A percentile compares a stretch with the other conserved stretches of the same genome.
Conservation (phyloP, 2,113 vertebrate species). For the Gambusia holbrooki region DNA sequence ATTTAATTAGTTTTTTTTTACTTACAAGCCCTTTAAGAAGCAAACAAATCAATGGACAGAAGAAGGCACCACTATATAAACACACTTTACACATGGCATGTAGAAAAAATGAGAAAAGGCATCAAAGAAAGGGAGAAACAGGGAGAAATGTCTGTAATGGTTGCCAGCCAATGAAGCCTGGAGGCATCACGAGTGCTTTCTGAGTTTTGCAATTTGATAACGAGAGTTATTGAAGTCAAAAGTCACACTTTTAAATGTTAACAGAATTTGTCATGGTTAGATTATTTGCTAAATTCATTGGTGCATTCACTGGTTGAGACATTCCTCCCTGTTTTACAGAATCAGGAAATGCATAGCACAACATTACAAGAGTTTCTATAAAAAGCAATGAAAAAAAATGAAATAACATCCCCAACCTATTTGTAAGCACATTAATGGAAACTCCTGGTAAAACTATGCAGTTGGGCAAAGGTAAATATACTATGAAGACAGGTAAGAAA, state of each 20-base stretch:
- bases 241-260: background rate
- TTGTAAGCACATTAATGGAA: slow-evolving; percentile 51
- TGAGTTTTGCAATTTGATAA: background rate
- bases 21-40: slow-evolving; percentile 53
- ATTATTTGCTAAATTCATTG: slow-evolving; percentile 26
- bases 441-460: slow-evolving; percentile 47
- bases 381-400: slow-evolving; percentile 25
- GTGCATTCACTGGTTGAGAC: slow-evolving; percentile 41
- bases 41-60: slow-evolving; percentile 47
- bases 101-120: slow-evolving; percentile 46
- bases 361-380: slow-evolving; percentile 46
- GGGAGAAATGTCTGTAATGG: slow-evolving; percentile 32
- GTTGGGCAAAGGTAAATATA: slow-evolving; percentile 39
- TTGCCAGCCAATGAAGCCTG: slow-evolving; percentile 12
- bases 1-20: slow-evolving; percentile 30
- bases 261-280: background rate
- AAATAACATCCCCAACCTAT: slow-evolving; percentile 36
- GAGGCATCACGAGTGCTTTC: slow-evolving; percentile 6
- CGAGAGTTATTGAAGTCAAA: background rate
- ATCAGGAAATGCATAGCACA: slow-evolving; percentile 60
- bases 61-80: slow-evolving; percentile 78
- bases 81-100: slow-evolving; percentile 68
- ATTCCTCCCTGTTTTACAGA: slow-evolving; percentile 41
- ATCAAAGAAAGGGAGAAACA: slow-evolving; percentile 19
- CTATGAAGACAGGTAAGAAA: slow-evolving; percentile 28